These are phyloP conservation scores for Syngnathus scovelli DNA, from an alignment of 2,113 vertebrate genomes.

Conservation along the genomic window DNA sequence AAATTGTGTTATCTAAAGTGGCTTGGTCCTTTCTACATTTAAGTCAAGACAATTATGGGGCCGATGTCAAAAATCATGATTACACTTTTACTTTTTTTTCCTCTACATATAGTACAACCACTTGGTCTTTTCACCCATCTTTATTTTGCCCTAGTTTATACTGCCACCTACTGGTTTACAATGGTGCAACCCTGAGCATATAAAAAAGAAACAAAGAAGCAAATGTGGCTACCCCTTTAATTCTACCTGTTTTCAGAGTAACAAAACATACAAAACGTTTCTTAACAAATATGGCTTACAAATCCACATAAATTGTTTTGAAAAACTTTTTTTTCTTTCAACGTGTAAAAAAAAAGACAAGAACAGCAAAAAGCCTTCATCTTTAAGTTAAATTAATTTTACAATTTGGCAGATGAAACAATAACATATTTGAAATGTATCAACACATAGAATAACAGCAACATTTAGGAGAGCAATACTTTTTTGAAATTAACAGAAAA, in stretches of 20 bases:
- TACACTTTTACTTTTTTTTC: too few relatives aligned
- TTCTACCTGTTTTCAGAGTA: conserved; percentile 34
- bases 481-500: neutral
- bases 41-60: neutral
- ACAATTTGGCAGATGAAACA: conserved; percentile 16
- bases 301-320: neutral
- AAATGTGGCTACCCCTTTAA: conserved; percentile 45
- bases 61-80: too few relatives aligned
- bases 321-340: conserved; percentile 10
- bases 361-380: conserved; percentile 47
- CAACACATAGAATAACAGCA: neutral
- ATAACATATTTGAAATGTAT: conserved; percentile 14
- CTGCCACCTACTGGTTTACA: conserved; percentile 50
- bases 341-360: conserved; percentile 39
- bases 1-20: neutral
- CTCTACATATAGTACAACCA: too few relatives aligned
- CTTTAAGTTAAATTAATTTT: conserved; percentile 41
- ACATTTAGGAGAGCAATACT: conserved; percentile 23
- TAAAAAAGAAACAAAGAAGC: neutral
- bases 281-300: conserved; percentile 35
- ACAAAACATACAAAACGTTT: conserved; percentile 20
- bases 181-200: too few relatives aligned
- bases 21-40: neutral
- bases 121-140: neutral
- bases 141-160: conserved; percentile 1